phyloP scores from a whole-genome alignment of 2,888 invertebrate genomes.

The Heliconius ethilla region DNA sequence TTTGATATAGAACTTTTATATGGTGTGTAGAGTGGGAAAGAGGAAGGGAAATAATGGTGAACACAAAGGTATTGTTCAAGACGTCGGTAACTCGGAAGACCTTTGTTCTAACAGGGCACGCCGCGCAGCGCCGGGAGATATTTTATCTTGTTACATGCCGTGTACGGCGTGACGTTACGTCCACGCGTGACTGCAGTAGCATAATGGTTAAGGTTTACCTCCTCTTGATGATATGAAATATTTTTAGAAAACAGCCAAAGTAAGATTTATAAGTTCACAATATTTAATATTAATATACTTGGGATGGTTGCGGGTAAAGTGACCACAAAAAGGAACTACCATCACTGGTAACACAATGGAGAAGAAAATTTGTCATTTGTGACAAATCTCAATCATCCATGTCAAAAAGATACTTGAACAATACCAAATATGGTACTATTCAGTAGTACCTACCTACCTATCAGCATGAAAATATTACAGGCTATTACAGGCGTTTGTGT shows the following conservation, averaged over 20 bases:
- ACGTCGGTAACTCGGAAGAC: constrained; percentile 50
- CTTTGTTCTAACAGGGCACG: constrained; percentile 71
- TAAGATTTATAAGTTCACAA: not conserved
- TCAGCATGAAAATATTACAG: constrained; percentile 1
- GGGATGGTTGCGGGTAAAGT: not conserved
- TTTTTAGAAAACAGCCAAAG: not conserved
- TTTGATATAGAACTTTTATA: constrained; percentile 40
- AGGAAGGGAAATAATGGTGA: constrained; percentile 35
- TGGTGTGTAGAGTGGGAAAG: constrained; percentile 35
- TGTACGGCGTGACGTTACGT: constrained; percentile 56
- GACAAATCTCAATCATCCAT: not conserved
- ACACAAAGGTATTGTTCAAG: constrained; percentile 45
- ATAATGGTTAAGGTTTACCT: constrained; percentile 26
- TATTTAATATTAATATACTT: not conserved
- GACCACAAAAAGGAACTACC: not conserved
- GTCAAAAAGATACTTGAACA: not conserved
- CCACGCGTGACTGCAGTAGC: constrained; percentile 29
- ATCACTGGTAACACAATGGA: not conserved
- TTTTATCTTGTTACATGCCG: constrained; percentile 76
- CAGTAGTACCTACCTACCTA: not conserved
- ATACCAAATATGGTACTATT: constrained; percentile 7
- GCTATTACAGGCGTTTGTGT: not conserved
- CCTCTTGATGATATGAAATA: not conserved
- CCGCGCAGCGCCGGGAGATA: constrained; percentile 57
- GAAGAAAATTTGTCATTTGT: not conserved